Base-by-base conservation (phyloP, 2,888 invertebrate genomes). In the Aricia artaxerxes region DNA sequence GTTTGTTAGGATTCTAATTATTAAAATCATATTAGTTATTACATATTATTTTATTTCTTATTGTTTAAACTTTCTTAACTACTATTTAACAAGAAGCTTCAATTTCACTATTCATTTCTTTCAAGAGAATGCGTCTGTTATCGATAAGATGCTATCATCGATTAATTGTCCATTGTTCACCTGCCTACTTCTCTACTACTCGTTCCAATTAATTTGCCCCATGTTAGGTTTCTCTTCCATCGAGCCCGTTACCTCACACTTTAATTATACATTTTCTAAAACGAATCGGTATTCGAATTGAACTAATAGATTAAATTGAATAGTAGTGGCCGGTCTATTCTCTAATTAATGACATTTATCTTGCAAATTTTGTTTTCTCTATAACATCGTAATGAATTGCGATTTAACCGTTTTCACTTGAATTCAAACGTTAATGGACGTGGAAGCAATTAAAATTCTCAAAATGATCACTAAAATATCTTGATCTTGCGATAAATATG, bases 331-430 rank as follows among this genome's bases (percentile, higher is more conserved):
- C 35, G 16, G 35, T 69, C 35, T 7, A 24, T 61, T 61, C 61
- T 69, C 69, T 69, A 69, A 69, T 69, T 69, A 69, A 38, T 69
- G 35, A 44, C 49, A 44, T 75, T 31, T 76, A 76, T 35, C 40
- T 73, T 76, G 49, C 53, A 31, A 76, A 53, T 53, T 76, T 76
- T 57, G 76, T 35, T 76, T 53, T 76, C 53, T 76, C 53, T 35
- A 57, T 76, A 53, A 75, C 3, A 69, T 69, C 5, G 75, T 24
- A 49, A 49, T 75, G 76, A 11, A 16, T 57, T 53, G 53, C 53
- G 16, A 53, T 76, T 75, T 53, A 53, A 76, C 31, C 16, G 57
- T 76, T 76, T 76, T 76, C 76, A 76, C 76, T 76, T 53, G 16
- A 76, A 53, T 73, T 53, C 31, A 53, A 53, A 76, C 76, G 35